Evolutionary conservation across 2,888 invertebrate genomes (phyloP).

Genomic region (Monochamus alternatus): DNA sequence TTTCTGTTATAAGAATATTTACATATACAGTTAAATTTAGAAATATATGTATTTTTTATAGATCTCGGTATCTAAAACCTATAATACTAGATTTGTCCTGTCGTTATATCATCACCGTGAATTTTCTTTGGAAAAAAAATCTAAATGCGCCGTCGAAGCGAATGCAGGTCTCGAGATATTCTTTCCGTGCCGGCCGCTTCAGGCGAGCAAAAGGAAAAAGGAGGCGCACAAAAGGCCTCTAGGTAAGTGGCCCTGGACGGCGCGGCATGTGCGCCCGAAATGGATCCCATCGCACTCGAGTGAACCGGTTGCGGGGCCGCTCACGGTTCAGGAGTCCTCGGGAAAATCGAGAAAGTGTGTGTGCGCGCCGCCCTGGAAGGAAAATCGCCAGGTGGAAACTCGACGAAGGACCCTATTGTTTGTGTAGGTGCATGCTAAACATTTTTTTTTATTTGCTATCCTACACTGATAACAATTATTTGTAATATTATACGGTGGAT

Average conservation of each 20-base stretch:
- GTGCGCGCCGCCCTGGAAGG: conserved; percentile 7
- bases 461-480: no score
- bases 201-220: conserved; percentile 6
- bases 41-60: no score
- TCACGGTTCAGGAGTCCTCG: conserved; percentile 18
- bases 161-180: neutral
- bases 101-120: neutral
- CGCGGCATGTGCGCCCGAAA: conserved; percentile 17
- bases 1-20: no score
- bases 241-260: conserved; percentile 26
- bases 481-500: no score
- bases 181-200: neutral
- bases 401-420: neutral
- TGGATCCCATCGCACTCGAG: conserved; percentile 29
- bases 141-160: neutral
- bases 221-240: conserved; percentile 4
- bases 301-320: conserved; percentile 19
- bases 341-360: conserved; percentile 19
- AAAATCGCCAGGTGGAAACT: conserved; percentile 28
- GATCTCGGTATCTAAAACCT: no score
- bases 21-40: no score
- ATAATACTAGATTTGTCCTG: no score
- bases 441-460: no score
- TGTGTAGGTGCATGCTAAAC: no score
- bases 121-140: neutral